Base-by-base conservation (phyloP, 2,888 invertebrate species). In the Fragum sueziense region DNA sequence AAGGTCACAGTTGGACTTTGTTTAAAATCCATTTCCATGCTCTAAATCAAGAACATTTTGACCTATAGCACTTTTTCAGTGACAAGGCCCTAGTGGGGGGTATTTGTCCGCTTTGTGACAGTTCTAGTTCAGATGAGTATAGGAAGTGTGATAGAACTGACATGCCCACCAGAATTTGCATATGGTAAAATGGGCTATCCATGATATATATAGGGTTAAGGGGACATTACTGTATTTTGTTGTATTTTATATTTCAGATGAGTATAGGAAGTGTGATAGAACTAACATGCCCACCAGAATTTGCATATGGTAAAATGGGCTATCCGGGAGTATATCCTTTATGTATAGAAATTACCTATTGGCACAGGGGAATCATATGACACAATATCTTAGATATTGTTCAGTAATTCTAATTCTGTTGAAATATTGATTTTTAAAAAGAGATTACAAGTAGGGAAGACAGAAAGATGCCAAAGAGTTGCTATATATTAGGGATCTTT, bases 171-270 rank as follows among this genome's bases (percentile, higher is more conserved):
- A 34, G 99, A 99, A 93, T 98, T 96, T 92, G 99, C 98, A n/a
- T 99, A 99, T 92, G 99, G 99, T 52, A 95, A 96, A 81, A 95
- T 96, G 89, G 98, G 98, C 20, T 97, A 97, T 93, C 97, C 97
- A 62, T n/a, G n/a, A n/a, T n/a, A n/a, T n/a, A n/a, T n/a, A n/a
- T n/a, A n/a, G n/a, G n/a, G n/a, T n/a, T n/a, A n/a, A n/a, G n/a
- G n/a, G n/a, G n/a, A n/a, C n/a, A n/a, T n/a, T n/a, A n/a, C n/a
- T n/a, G n/a, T n/a, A n/a, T n/a, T n/a, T n/a, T n/a, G n/a, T n/a
- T n/a, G n/a, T n/a, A n/a, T n/a, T n/a, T 47, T 70, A 67, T 81
- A 0, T 81, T 84, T 54, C 94, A 97, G 97, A 96, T 99, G 96
- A 97, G 97, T 84, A 96, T 98, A 41, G 99, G 99, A 2, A 97